These are phyloP conservation scores for Hesperia comma DNA, from an alignment of 2,888 invertebrate species.

Conservation along the genomic window DNA sequence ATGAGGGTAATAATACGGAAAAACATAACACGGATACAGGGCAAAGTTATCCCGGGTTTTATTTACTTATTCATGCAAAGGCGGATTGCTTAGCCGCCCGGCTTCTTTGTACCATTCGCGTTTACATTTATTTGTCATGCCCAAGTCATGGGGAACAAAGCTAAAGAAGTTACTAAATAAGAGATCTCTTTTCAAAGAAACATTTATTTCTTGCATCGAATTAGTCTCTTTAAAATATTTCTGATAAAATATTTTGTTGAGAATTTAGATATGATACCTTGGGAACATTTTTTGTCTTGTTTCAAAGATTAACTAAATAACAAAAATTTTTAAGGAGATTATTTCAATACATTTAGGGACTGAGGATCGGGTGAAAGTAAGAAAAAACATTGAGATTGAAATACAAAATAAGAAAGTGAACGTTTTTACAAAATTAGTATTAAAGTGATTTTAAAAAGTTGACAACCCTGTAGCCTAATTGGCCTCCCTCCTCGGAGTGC, in stretches of 20 bases:
- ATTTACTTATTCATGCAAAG: slow-evolving; percentile 42
- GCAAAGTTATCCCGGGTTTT: slow-evolving; percentile 37
- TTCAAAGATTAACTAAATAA: background rate
- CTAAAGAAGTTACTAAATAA: slow-evolving; percentile 26
- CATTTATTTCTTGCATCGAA: slow-evolving; percentile 8
- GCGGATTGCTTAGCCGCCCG: slow-evolving; percentile 40
- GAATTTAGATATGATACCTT: background rate
- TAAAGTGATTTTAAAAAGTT: no score
- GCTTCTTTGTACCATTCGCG: slow-evolving; percentile 22
- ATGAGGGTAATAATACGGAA: slow-evolving; percentile 20
- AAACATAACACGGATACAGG: slow-evolving; percentile 14
- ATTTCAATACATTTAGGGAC: background rate
- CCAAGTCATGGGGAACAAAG: background rate
- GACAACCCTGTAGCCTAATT: no score
- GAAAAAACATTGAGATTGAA: background rate
- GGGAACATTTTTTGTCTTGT: background rate
- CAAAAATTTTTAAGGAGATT: background rate
- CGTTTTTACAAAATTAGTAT: no score
- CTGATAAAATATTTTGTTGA: background rate
- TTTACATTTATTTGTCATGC: slow-evolving; percentile 29
- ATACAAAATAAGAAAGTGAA: no score
- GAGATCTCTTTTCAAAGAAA: slow-evolving; percentile 13
- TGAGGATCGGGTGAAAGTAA: background rate
- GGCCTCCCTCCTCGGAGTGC: no score
- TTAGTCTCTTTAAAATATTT: slow-evolving; percentile 3